Evolutionary conservation across 2,113 vertebrate genomes (phyloP).

Genomic region (Microcebus jonahi): DNA sequence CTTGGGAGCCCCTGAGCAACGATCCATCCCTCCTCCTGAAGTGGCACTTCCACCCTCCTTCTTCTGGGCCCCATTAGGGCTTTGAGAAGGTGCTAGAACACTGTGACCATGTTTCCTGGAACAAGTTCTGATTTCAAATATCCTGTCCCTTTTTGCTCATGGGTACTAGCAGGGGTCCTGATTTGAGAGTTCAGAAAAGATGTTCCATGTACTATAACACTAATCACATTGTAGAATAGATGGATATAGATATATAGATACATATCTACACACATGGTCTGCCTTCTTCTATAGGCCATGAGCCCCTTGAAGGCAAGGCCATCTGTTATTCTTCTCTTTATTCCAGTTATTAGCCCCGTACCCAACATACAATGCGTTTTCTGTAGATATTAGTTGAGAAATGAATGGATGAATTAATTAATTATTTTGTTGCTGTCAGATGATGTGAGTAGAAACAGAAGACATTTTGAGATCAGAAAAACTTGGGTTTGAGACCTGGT

Average conservation of each 20-base stretch:
- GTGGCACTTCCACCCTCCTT: neutral
- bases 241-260: too few species aligned
- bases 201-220: neutral
- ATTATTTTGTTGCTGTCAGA: neutral
- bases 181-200: constrained; percentile 6
- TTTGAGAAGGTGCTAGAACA: neutral
- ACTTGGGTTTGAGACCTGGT: neutral
- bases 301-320: neutral
- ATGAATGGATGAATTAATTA: neutral
- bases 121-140: constrained; percentile 25
- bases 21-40: neutral
- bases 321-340: neutral
- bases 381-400: neutral
- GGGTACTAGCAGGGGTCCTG: neutral
- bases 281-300: neutral
- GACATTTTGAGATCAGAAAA: neutral
- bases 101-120: neutral
- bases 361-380: neutral
- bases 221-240: neutral
- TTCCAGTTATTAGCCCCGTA: neutral
- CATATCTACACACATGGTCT: neutral
- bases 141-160: neutral
- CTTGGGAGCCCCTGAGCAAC: neutral
- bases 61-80: neutral
- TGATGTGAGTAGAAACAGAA: neutral